Evolutionary conservation across 1,140 invertebrate genomes (phyloP).

Genomic region (Elysia chlorotica): DNA sequence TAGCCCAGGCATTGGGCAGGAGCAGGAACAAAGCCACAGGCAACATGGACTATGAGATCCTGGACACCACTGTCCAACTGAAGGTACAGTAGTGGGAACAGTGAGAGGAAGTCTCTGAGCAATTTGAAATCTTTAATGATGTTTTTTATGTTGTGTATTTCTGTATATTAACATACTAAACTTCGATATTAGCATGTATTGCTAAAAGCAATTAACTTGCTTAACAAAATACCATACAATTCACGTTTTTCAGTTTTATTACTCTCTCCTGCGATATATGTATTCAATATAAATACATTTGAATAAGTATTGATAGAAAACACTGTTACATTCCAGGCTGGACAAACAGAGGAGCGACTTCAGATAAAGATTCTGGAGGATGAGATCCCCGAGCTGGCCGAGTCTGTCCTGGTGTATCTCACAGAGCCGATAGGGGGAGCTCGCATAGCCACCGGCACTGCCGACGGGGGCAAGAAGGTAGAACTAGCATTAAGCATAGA

Average conservation of each 20-base stretch:
- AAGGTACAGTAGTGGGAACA: constrained; percentile 34
- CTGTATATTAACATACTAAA: too few species aligned
- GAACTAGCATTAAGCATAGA: too few species aligned
- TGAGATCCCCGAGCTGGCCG: constrained; percentile 44
- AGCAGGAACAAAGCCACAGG: constrained; percentile 39
- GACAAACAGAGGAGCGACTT: constrained; percentile 38
- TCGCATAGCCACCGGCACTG: constrained; percentile 44
- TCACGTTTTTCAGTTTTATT: not conserved
- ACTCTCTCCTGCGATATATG: not conserved
- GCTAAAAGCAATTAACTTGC: not conserved
- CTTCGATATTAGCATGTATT: not conserved
- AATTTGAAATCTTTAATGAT: too few species aligned
- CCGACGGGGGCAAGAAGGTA: constrained; percentile 50
- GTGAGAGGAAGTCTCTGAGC: too few species aligned
- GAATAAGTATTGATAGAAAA: too few species aligned
- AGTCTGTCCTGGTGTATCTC: constrained; percentile 53
- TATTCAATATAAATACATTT: not conserved
- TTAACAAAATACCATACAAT: not conserved
- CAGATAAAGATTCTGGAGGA: constrained; percentile 52
- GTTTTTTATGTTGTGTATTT: too few species aligned
- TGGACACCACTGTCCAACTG: constrained; percentile 42
- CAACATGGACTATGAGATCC: constrained; percentile 45
- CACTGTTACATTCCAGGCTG: constrained; percentile 32
- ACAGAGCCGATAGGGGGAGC: constrained; percentile 52
- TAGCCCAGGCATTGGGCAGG: constrained; percentile 46